Evolutionary conservation across 2,113 vertebrate genomes (phyloP).

Genomic region (Cyprinodon variegatus): DNA sequence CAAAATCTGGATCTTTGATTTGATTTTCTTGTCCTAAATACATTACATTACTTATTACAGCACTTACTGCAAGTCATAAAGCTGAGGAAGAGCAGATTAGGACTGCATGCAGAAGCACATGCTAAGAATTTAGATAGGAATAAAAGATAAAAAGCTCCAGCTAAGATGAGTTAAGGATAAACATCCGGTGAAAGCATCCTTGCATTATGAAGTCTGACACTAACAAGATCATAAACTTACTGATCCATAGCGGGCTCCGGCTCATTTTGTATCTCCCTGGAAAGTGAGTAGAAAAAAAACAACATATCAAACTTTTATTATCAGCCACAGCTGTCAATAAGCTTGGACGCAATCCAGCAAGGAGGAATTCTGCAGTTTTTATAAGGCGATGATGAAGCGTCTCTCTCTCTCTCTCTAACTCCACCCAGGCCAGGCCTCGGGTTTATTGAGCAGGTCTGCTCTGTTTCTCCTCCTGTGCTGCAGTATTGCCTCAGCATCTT

Average conservation of each 20-base stretch:
- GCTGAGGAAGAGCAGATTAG: background rate
- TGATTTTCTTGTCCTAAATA: background rate
- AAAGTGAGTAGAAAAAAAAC: constrained; percentile 58
- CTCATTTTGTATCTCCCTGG: constrained; percentile 57
- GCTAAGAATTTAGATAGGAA: constrained; percentile 1
- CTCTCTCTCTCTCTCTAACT: constrained; percentile 45
- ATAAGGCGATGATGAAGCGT: constrained; percentile 35
- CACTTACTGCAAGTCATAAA: constrained; percentile 9
- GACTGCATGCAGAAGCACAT: background rate
- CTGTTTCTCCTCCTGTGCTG: constrained; percentile 33
- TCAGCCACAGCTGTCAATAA: constrained; percentile 48
- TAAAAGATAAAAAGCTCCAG: constrained; percentile 16
- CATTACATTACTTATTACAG: background rate
- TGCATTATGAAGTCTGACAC: constrained; percentile 46
- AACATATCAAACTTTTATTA: constrained; percentile 50
- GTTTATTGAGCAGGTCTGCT: constrained; percentile 56
- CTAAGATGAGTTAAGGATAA: constrained; percentile 51
- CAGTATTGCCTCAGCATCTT: constrained; percentile 12
- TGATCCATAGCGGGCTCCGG: constrained; percentile 58
- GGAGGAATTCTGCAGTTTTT: constrained; percentile 31
- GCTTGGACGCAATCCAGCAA: constrained; percentile 33
- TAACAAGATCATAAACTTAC: constrained; percentile 71
- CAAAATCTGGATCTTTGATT: background rate
- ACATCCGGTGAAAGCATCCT: constrained; percentile 29
- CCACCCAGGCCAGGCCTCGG: constrained; percentile 5